Conservation (phyloP, 53 echinoderm and acorn worm genomes). For the Glandiceps talaboti region DNA sequence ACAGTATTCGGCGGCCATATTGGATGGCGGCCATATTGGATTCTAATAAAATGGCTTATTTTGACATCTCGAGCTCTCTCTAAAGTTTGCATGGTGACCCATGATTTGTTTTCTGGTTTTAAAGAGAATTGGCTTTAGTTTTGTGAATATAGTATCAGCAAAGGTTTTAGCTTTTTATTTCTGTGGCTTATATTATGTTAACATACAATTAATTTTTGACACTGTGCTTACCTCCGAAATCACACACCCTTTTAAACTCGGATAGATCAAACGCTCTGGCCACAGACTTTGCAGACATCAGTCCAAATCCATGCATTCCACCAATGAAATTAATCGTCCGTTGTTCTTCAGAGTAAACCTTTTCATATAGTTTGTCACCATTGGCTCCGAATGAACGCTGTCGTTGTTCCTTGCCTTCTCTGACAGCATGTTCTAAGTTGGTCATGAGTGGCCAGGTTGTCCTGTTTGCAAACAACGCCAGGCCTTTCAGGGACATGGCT, state of each 20-base stretch:
- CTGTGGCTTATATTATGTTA: too few species aligned
- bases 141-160: too few species aligned
- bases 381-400: not conserved
- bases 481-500: not conserved
- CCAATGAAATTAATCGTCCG: not conserved
- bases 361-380: not conserved
- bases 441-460: not conserved
- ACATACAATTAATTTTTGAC: too few species aligned
- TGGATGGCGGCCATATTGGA: too few species aligned
- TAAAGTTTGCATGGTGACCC: too few species aligned
- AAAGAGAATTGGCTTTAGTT: too few species aligned
- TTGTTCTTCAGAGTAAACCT: not conserved
- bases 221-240: not conserved
- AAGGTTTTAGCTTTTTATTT: too few species aligned
- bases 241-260: not conserved
- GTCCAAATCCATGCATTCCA: not conserved
- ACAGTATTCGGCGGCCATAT: too few species aligned
- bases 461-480: not conserved
- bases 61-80: too few species aligned
- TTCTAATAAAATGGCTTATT: too few species aligned
- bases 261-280: not conserved
- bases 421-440: not conserved
- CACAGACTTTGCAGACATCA: not conserved
- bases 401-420: not conserved
- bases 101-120: too few species aligned